Percentiles rank a stretch among this genome's conserved stretches.
Evolutionary conservation across 1,140 invertebrate species (phyloP).

Genomic region (Drosophila auraria): DNA sequence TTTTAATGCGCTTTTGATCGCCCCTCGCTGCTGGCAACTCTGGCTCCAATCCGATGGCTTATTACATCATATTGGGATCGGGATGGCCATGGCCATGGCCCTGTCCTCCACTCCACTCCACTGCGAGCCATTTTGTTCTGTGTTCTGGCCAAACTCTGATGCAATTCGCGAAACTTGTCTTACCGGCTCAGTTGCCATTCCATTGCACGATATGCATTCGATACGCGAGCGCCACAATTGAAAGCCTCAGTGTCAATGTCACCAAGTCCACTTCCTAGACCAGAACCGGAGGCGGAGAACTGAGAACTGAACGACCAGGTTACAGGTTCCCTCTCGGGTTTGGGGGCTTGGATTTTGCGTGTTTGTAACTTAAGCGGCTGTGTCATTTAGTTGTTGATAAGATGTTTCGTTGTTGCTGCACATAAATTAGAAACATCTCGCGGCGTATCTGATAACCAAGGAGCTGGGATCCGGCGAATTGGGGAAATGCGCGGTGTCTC

Average conservation of each 20-base stretch:
- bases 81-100: slow-evolving; percentile 23
- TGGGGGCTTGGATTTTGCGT: slow-evolving; percentile 50
- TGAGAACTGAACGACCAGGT: background rate
- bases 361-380: slow-evolving; percentile 77
- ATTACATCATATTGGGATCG: slow-evolving; percentile 76
- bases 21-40: slow-evolving; percentile 18
- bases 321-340: slow-evolving; percentile 26
- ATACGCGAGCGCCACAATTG: slow-evolving; percentile 80
- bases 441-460: slow-evolving; percentile 78
- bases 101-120: background rate
- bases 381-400: slow-evolving; percentile 81
- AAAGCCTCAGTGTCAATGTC: slow-evolving; percentile 83
- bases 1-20: slow-evolving; percentile 69
- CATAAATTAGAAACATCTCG: slow-evolving; percentile 75
- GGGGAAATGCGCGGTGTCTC: slow-evolving; percentile 16
- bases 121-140: slow-evolving; percentile 5
- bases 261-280: slow-evolving; percentile 54
- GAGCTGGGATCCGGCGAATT: slow-evolving; percentile 24
- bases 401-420: slow-evolving; percentile 61
- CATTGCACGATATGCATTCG: slow-evolving; percentile 57
- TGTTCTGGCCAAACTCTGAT: slow-evolving; percentile 60
- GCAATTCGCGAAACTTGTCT: slow-evolving; percentile 80
- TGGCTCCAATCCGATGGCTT: slow-evolving; percentile 43
- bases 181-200: slow-evolving; percentile 73
- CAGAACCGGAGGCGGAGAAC: slow-evolving; percentile 3